A percentile compares a stretch with the other conserved stretches of the same genome.
Conservation (phyloP, 2,888 invertebrate species). For the Cosmia trapezina region DNA sequence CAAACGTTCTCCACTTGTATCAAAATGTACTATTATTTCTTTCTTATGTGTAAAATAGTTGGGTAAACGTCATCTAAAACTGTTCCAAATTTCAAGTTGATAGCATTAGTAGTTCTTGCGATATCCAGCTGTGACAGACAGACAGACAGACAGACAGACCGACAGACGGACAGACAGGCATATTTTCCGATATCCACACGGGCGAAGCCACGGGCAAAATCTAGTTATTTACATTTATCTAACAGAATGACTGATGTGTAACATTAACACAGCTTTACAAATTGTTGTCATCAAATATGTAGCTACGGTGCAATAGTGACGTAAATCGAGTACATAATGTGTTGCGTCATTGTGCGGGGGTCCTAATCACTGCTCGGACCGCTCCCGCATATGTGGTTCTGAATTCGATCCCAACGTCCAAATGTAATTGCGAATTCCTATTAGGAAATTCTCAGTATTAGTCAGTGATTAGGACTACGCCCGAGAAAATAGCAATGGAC, state of each 20-base stretch:
- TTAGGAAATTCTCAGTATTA: constrained; percentile 56
- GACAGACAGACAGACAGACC: no score
- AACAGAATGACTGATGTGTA: constrained; percentile 8
- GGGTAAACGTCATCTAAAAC: no score
- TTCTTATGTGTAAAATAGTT: no score
- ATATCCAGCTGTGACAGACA: no score
- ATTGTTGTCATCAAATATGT: constrained; percentile 36
- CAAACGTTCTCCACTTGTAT: no score
- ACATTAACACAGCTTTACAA: constrained; percentile 23
- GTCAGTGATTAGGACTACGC: constrained; percentile 43
- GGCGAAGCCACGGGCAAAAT: no score
- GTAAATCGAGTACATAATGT: constrained; percentile 40
- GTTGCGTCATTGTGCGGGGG: constrained; percentile 27
- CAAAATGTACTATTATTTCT: no score
- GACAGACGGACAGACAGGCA: no score
- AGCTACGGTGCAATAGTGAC: constrained; percentile 38
- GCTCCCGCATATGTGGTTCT: constrained; percentile 33
- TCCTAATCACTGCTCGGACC: constrained; percentile 41
- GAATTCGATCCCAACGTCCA: constrained; percentile 44
- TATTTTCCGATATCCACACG: no score
- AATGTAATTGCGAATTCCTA: constrained; percentile 57
- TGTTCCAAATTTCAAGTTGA: no score
- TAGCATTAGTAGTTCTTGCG: no score
- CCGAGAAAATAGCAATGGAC: constrained; percentile 35
- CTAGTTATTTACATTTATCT: not conserved